A percentile compares a stretch with the other conserved stretches of the same genome.
phyloP scores from a whole-genome alignment of 2,888 invertebrate species.

The Tanytarsus gracilentus region DNA sequence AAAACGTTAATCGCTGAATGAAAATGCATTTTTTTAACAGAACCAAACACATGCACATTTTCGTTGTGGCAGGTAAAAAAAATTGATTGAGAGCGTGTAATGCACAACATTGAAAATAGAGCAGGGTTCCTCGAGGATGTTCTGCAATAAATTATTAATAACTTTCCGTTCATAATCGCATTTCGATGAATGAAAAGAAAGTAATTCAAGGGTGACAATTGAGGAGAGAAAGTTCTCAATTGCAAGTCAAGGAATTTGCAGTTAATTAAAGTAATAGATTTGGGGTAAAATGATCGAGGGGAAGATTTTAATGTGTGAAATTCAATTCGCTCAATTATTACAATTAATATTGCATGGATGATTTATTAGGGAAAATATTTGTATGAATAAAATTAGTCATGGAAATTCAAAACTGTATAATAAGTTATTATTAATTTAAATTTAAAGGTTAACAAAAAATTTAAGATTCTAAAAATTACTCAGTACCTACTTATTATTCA shows the following conservation, averaged over 20 bases:
- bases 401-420: too few species aligned
- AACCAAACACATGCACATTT: background rate
- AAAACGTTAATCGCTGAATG: conserved; percentile 23
- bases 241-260: conserved; percentile 9
- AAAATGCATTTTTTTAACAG: background rate
- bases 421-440: too few species aligned
- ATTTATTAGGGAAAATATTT: too few species aligned
- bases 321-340: conserved; percentile 18
- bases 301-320: background rate
- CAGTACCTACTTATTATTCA: too few species aligned
- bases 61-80: conserved; percentile 11
- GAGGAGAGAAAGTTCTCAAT: background rate
- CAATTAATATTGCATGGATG: too few species aligned
- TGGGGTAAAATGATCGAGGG: background rate
- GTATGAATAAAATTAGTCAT: too few species aligned
- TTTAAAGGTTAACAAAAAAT: too few species aligned
- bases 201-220: conserved; percentile 10
- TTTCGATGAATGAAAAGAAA: background rate
- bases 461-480: too few species aligned
- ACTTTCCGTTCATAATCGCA: background rate
- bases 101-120: conserved; percentile 7
- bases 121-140: background rate
- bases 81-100: conserved; percentile 23
- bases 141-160: conserved; percentile 18
- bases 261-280: conserved; percentile 24